Conservation (phyloP, 1,140 invertebrate genomes). For the Apolygus lucorum region DNA sequence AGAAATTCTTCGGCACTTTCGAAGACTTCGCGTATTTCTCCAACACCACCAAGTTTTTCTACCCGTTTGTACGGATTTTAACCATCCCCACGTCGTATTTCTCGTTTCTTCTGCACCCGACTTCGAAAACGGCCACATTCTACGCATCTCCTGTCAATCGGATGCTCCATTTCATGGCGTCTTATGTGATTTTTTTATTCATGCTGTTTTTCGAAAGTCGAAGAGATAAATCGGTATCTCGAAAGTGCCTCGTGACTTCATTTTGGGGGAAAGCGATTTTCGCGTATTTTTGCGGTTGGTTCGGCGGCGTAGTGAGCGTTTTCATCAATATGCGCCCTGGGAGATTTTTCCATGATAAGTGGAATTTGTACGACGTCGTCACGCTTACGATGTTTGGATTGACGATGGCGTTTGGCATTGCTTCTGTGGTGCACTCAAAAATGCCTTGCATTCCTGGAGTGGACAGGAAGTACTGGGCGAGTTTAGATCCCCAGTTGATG, state of each 20-base stretch:
- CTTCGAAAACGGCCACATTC: neutral
- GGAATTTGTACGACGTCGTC: neutral
- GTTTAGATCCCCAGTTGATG: neutral
- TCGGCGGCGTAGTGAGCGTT: neutral
- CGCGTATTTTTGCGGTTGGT: neutral
- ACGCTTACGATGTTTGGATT: neutral
- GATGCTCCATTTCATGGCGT: neutral
- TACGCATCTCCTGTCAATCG: neutral
- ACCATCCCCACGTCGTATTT: neutral
- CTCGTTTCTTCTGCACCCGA: neutral
- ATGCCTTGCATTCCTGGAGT: neutral
- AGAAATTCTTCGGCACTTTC: neutral
- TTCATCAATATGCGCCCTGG: no score
- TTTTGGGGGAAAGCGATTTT: neutral
- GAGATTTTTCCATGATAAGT: neutral
- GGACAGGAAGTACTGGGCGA: neutral
- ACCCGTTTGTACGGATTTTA: neutral
- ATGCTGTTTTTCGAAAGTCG: neutral
- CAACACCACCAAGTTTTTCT: neutral
- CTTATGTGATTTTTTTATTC: neutral
- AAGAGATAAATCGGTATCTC: neutral
- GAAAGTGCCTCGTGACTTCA: neutral
- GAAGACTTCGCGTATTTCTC: neutral
- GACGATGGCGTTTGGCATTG: neutral
- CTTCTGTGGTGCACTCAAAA: neutral